Base-by-base conservation (phyloP, 2,888 invertebrate species). In the Plebejus melissa region DNA sequence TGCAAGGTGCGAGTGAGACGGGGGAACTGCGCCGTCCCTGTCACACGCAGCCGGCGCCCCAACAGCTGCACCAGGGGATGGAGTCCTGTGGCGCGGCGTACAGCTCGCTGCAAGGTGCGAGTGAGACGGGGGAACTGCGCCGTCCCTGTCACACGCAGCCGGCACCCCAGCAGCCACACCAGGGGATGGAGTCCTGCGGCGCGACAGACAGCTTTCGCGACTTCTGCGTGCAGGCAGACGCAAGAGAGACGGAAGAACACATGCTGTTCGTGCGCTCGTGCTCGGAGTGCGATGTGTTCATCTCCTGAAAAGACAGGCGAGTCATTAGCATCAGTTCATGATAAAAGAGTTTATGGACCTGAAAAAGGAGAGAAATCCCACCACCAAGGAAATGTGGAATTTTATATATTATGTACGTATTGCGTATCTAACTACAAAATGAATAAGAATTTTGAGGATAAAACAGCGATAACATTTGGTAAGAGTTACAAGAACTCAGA, bases 161-260 rank as follows among this genome's bases (percentile, higher is more conserved):
- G 79, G 97, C 97, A 0, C 97, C 97, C 97, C 97, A 97, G 81
- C 97, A 97, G 0, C 96, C 97, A 83, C 97, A 97, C 97, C 97
- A 97, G 0, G 97, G 97, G 80, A 97, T 95, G 81, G 95, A 96
- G 13, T 93, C 94, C 65, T 91, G 87, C 57, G 94, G 91, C 1
- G 94, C 93, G 0, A 83, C 94, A 0, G 96, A 96, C 69, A 95
- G 94, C 75, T 95, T 95, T 76, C 96, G 94, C 77, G 95, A 93
- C 83, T 96, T 96, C 82, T 96, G 93, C 1, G 94, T 93, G 81
- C 95, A 95, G 3, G 94, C 90, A 0, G 94, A 95, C 4, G 88
- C 94, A 36, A 95, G 85, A 22, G 95, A 95, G 83, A 95, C 94
- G 0, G 95, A 95, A 2, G 95, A 95, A 81, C 95, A 95, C 78